These are phyloP conservation scores for Anneissia japonica DNA, from an alignment of 35 echinoderm and acorn worm genomes.

Conservation along the genomic window DNA sequence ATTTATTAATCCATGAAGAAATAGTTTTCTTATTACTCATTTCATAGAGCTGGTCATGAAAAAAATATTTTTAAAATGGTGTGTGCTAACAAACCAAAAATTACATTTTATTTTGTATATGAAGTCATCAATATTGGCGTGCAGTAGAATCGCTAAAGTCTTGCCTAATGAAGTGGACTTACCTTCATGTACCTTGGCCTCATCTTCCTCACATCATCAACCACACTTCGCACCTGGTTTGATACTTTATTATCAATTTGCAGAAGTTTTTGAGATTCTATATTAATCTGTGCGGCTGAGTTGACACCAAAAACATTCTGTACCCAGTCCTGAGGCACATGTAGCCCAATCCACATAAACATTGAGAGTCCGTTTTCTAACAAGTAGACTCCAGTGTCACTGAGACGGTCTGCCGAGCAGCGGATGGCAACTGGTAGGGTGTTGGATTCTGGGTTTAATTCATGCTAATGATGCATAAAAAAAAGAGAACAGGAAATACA, in stretches of 20 bases:
- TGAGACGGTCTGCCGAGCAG: constrained; percentile 61
- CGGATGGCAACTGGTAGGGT: constrained; percentile 48
- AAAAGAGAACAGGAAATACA: no score
- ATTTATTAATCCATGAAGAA: no score
- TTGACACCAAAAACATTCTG: constrained; percentile 87
- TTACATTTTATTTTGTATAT: no score
- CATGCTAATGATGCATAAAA: no score
- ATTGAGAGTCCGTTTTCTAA: constrained; percentile 87
- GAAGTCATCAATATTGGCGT: no score
- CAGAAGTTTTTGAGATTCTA: constrained; percentile 72
- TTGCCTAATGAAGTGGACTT: no score
- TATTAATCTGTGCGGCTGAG: constrained; percentile 93
- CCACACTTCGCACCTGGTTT: constrained; percentile 36
- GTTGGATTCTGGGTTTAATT: constrained; percentile 47
- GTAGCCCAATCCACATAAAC: constrained; percentile 93
- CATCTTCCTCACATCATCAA: constrained; percentile 37
- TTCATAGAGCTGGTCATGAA: no score
- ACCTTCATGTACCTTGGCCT: constrained; percentile 96
- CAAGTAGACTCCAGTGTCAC: constrained; percentile 69
- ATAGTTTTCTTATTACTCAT: no score
- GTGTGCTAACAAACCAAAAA: no score
- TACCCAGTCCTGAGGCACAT: constrained; percentile 87
- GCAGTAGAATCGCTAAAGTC: no score
- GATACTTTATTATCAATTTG: constrained; percentile 78
- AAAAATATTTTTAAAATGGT: no score